Evolutionary conservation across 2,888 invertebrate genomes (phyloP), one percentile per base, ranked within the genome.

Genomic region (Meta bourneti): DNA sequence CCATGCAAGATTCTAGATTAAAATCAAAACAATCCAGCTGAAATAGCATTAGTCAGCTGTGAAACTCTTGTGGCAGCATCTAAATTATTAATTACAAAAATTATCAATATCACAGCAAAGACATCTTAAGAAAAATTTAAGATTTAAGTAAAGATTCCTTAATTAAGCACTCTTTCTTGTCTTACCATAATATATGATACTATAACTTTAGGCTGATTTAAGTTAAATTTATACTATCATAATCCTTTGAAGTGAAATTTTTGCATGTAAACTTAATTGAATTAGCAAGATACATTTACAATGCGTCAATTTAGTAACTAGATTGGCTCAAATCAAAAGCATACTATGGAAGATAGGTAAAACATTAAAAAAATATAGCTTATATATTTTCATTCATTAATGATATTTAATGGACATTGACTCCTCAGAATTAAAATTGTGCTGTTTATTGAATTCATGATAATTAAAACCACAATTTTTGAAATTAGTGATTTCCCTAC

Each of bases 11-110:
- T 69, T 61, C 72, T 88, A 81, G 52, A 70, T 81, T 80, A 72
- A 74, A 72, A 84, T n/a, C 16, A 75, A 75, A 88, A 88, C 88
- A 81, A 81, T 88, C 88, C 88, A 72, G 61, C 71, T 80, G 79
- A 71, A 71, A 87, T 88, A 74, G 88, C 74, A 80, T 87, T 80
- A 72, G 54, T 48, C 88, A 88, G 88, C 88, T 88, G 88, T 88
- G 88, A 81, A 75, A 61, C 34, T 83, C 83, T 87, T 91, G 87
- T 91, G 91, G 91, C 91, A 91, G 61, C 49, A 54, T 54, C 71
- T 20, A 49, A 82, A 75, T 54, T 69, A 48, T 83, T 71, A 49
- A 20, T 34, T n/a, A 72, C 52, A 87, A 74, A 19, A 9, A 54
- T 70, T 34, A 72, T 71, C 13, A 72, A 74, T 88, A 88, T 88